Percentiles rank a stretch among this genome's conserved stretches.
Conservation (phyloP, 2,888 invertebrate species). For the Tinea pellionella region DNA sequence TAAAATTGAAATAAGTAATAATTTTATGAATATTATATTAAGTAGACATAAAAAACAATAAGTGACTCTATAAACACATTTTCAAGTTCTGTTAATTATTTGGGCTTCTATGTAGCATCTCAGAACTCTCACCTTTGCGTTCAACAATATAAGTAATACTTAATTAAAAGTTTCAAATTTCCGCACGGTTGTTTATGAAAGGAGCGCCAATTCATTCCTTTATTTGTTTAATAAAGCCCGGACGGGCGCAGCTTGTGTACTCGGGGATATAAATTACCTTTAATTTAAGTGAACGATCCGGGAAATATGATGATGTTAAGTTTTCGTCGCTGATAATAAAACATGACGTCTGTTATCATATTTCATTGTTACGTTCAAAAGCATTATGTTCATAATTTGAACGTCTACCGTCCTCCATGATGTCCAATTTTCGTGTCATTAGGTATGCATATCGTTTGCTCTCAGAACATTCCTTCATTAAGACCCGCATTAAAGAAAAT, state of each 20-base stretch:
- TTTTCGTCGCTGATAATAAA: conserved; percentile 57
- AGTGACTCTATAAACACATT: neutral
- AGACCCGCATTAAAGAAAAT: neutral
- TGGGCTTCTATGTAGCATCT: neutral
- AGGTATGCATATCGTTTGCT: neutral
- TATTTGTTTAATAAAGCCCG: conserved; percentile 63
- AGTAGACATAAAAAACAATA: too few relatives aligned
- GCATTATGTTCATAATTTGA: neutral
- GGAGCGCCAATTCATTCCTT: conserved; percentile 56
- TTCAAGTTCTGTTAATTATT: neutral
- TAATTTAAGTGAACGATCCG: conserved; percentile 62
- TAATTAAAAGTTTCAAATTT: conserved; percentile 29
- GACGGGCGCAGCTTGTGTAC: conserved; percentile 49
- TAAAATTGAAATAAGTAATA: too few relatives aligned
- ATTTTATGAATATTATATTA: too few relatives aligned
- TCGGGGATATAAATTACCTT: conserved; percentile 63
- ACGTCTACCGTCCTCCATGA: neutral
- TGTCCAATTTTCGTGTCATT: neutral
- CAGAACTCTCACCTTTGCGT: conserved; percentile 8
- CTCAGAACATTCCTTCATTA: neutral
- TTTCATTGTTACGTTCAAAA: neutral
- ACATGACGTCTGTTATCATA: conserved; percentile 18
- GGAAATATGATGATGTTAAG: conserved; percentile 63
- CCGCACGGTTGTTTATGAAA: conserved; percentile 49
- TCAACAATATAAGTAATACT: conserved; percentile 14